Percentiles rank a stretch among this genome's conserved stretches.
These are phyloP conservation scores for Butorides virescens DNA, from an alignment of 2,113 vertebrate species.

Conservation along the genomic window DNA sequence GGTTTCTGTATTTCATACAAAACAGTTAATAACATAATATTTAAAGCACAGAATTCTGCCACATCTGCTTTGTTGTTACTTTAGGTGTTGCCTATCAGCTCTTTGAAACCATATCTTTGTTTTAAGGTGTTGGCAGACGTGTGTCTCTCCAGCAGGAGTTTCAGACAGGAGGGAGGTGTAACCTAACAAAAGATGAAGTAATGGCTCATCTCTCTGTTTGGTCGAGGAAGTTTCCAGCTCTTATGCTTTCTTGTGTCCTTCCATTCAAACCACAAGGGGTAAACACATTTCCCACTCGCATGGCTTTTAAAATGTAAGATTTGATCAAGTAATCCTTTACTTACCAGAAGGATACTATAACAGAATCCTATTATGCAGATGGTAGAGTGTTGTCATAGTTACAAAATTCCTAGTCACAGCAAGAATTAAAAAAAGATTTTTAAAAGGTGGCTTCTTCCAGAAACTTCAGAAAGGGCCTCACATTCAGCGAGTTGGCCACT, in stretches of 20 bases:
- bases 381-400: background rate
- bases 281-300: rapidly evolving
- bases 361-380: background rate
- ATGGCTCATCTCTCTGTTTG: background rate
- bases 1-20: background rate
- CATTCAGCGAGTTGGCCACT: background rate
- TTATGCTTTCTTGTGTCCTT: background rate
- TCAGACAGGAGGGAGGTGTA: background rate
- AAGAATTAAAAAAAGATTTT: background rate
- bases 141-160: background rate
- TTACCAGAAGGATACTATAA: background rate
- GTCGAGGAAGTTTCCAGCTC: background rate
- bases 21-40: background rate
- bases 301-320: background rate
- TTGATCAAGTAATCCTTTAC: background rate
- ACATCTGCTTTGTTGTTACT: background rate
- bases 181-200: background rate
- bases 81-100: background rate
- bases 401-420: background rate
- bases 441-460: background rate
- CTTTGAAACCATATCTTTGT: background rate
- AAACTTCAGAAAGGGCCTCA: background rate
- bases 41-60: background rate
- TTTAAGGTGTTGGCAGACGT: background rate
- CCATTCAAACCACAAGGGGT: background rate